Conservation (phyloP, 2,888 invertebrate species). For the Aleiodes testaceus region DNA sequence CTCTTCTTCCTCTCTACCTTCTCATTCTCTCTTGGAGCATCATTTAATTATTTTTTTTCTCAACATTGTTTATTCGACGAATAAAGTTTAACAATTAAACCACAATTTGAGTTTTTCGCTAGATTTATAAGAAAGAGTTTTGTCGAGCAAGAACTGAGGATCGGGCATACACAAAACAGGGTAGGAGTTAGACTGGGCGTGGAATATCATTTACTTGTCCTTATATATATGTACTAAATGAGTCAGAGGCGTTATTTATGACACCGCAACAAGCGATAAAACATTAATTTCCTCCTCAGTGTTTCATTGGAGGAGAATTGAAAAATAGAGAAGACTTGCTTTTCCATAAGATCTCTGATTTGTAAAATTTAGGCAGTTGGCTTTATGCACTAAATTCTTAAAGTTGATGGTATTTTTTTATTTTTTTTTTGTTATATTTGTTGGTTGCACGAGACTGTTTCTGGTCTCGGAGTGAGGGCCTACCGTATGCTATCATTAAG, state of each 20-base stretch:
- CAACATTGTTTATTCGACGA: neutral
- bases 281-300: conserved; percentile 1
- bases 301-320: neutral
- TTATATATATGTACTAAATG: neutral
- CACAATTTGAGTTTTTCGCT: neutral
- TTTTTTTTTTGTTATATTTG: conserved; percentile 45
- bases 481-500: conserved; percentile 69
- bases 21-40: conserved; percentile 39
- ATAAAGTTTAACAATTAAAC: too few relatives aligned
- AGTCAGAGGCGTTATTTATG: conserved; percentile 40
- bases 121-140: conserved; percentile 22
- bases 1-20: conserved; percentile 39
- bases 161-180: conserved; percentile 27
- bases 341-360: too few relatives aligned
- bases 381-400: conserved; percentile 4
- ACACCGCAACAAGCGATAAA: conserved; percentile 18
- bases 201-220: conserved; percentile 32
- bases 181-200: conserved; percentile 43
- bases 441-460: conserved; percentile 38
- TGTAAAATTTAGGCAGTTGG: conserved; percentile 36
- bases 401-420: conserved; percentile 40
- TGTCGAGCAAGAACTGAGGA: too few relatives aligned
- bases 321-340: conserved; percentile 5
- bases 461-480: conserved; percentile 58
- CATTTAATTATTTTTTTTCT: conserved; percentile 27